Evolutionary conservation across 1,140 invertebrate species (phyloP), one percentile per base, ranked within the genome.

Genomic region (Lepeophtheirus salmonis): DNA sequence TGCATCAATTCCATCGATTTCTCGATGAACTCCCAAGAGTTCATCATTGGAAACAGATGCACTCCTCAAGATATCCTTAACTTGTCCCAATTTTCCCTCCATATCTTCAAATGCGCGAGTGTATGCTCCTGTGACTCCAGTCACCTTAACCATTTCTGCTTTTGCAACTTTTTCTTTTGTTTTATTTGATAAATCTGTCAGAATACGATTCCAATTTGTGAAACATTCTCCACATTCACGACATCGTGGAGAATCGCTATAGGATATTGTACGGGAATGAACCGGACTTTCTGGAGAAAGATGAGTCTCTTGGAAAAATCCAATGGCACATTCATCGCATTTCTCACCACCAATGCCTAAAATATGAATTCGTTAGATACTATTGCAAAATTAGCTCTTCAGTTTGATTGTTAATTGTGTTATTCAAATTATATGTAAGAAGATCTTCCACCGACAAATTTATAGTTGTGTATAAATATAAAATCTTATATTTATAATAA

Each of bases 161-260:
- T 84, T 79, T 20, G 80, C 76, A 24, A 96, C 84, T 0, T 91
- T 64, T 23, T 64, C 60, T 14, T 66, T 62, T 4, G 76, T 76
- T 17, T 48, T 53, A 53, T 57, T 22, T 23, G 61, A n/a, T 2
- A 89, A 73, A 53, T 82, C 81, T 62, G 78, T 76, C 24, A 99
- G 77, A 63, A 94, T 85, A 48, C 77, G 64, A 73, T 98, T 92
- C 96, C 96, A 99, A 70, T 95, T 96, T 68, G 96, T 84, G 71
- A 98, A 99, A 74, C 96, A 99, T 71, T 99, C 95, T 13, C 95
- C 96, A 73, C 96, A 99, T 0, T 90, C 82, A 48, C 78, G 75
- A 69, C 96, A 99, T 65, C 83, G 75, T 0, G 94, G 94, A 30
- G 90, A 83, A 49, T 79, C 72, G 6, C 95, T 95, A 41, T 17